phyloP scores from a whole-genome alignment of 2,797 vertebrate genomes.

The Squalus acanthias region DNA sequence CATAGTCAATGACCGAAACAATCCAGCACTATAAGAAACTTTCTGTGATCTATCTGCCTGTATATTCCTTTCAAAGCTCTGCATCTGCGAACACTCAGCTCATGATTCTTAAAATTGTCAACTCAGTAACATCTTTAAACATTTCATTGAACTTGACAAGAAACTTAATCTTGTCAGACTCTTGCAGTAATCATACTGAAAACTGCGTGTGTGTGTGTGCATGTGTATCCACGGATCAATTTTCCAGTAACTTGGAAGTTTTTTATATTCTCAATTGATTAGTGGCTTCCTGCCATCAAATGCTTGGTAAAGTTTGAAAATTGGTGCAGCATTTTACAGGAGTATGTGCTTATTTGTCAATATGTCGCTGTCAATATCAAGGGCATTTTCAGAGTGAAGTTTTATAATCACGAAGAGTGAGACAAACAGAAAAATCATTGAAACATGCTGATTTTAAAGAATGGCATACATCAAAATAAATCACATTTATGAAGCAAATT shows the following conservation, averaged over 20 bases:
- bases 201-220: neutral
- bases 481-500: neutral
- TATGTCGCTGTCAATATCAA: neutral
- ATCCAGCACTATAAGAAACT: neutral
- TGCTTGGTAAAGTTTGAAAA: neutral
- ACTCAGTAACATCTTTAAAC: neutral
- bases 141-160: constrained; percentile 7
- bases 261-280: neutral
- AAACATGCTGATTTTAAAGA: neutral
- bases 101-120: neutral
- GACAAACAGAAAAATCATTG: neutral
- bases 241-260: neutral
- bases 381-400: neutral
- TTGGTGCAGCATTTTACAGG: neutral
- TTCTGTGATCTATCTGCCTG: neutral
- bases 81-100: neutral
- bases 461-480: neutral
- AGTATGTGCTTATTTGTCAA: neutral
- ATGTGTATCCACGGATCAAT: neutral
- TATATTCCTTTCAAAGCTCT: neutral
- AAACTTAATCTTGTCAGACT: neutral
- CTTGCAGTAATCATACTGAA: neutral
- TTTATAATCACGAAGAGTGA: neutral
- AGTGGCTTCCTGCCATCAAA: neutral
- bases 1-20: neutral